Evolutionary conservation across 2,113 vertebrate genomes (phyloP).

Genomic region (Pedionomus torquatus): DNA sequence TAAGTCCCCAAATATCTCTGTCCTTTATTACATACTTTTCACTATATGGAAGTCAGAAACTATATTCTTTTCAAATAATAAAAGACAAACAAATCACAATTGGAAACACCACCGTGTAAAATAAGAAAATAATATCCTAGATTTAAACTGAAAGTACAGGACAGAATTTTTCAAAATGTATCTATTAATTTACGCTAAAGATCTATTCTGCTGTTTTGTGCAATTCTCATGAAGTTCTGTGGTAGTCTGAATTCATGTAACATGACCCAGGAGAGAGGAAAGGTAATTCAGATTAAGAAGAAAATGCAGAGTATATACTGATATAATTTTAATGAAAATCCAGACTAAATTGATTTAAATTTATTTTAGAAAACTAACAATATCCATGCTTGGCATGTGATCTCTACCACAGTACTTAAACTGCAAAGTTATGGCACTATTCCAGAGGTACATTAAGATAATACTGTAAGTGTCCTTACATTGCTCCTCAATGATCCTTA

Average conservation of each 20-base stretch:
- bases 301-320: not conserved
- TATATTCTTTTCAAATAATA: not conserved
- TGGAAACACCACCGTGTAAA: not conserved
- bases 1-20: not conserved
- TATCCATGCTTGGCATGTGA: not conserved
- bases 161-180: not conserved
- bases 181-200: not conserved
- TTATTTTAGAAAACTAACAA: not conserved
- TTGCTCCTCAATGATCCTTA: not conserved
- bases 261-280: not conserved
- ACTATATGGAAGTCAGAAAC: not conserved
- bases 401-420: not conserved
- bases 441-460: not conserved
- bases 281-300: not conserved
- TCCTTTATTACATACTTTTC: not conserved
- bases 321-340: not conserved
- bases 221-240: not conserved
- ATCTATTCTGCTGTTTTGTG: not conserved
- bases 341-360: not conserved
- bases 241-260: not conserved
- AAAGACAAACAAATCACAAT: not conserved
- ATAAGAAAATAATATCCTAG: not conserved
- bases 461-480: not conserved
- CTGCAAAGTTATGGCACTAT: not conserved
- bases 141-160: not conserved